Percentiles rank a stretch among this genome's conserved stretches.
Conservation (phyloP, 2,113 vertebrate genomes). For the Perccottus glenii region DNA sequence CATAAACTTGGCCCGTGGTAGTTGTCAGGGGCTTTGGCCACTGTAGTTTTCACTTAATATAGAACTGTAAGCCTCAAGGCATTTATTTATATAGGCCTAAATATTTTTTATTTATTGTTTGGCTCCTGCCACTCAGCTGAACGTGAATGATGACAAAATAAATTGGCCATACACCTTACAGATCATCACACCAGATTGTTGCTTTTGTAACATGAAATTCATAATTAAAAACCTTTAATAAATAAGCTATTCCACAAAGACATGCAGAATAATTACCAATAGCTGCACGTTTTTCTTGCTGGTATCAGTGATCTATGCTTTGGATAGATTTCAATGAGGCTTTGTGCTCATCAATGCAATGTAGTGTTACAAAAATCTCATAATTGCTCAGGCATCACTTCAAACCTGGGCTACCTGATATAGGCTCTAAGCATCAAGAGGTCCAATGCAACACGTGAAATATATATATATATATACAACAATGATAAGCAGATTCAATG, state of each 20-base stretch:
- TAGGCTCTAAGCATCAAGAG: neutral
- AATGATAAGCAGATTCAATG: constrained; percentile 12
- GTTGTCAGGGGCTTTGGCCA: constrained; percentile 6
- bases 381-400: constrained; percentile 45
- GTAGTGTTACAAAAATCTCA: constrained; percentile 33
- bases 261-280: neutral
- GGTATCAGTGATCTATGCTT: constrained; percentile 16
- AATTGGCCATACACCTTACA: constrained; percentile 41
- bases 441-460: constrained; percentile 64
- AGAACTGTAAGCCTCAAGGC: too few species aligned
- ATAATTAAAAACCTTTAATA: constrained; percentile 26
- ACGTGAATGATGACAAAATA: constrained; percentile 51
- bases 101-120: neutral
- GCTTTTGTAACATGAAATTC: constrained; percentile 17
- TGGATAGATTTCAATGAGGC: constrained; percentile 31
- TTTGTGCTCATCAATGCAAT: constrained; percentile 39
- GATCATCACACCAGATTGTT: constrained; percentile 56
- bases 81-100: neutral
- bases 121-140: constrained; percentile 15
- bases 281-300: neutral
- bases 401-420: constrained; percentile 5
- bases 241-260: constrained; percentile 2
- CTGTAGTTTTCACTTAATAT: neutral
- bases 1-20: constrained; percentile 36
- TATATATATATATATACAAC: constrained; percentile 29